A percentile compares a stretch with the other conserved stretches of the same genome.
Conservation (phyloP, 2,888 invertebrate species). For the Diarsia mendica region DNA sequence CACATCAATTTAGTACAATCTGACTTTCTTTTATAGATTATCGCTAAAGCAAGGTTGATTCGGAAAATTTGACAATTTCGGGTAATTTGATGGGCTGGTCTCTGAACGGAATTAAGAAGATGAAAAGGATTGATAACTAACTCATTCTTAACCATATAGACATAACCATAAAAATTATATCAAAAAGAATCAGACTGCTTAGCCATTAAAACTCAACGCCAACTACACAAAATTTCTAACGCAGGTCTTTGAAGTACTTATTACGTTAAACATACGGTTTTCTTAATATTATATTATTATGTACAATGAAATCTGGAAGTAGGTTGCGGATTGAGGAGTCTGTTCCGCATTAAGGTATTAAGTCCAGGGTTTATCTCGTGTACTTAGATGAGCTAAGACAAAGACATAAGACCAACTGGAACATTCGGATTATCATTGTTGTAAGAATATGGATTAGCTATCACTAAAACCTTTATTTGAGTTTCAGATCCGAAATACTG, state of each 20-base stretch:
- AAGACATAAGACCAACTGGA: not conserved
- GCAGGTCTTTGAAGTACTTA: not conserved
- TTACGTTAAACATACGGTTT: not conserved
- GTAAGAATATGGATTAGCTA: constrained; percentile 18
- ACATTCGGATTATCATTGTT: constrained; percentile 49
- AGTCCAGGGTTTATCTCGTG: constrained; percentile 13
- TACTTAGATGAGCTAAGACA: constrained; percentile 10
- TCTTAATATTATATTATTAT: not conserved
- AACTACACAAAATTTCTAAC: not conserved
- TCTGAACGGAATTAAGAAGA: no score
- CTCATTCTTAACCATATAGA: no score
- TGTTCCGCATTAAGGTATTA: constrained; percentile 27
- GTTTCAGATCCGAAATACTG: not conserved
- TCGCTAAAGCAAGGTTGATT: no score
- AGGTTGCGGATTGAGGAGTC: constrained; percentile 20
- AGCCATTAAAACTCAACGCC: no score
- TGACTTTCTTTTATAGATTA: no score
- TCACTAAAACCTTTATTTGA: constrained; percentile 11
- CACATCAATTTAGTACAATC: no score
- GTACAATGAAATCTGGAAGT: constrained; percentile 4
- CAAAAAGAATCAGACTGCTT: no score
- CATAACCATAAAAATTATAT: no score
- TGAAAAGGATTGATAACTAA: no score
- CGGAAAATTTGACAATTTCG: no score
- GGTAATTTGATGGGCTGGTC: no score